A percentile compares a stretch with the other conserved stretches of the same genome.
These are phyloP conservation scores for Drosophila takahashii DNA, from an alignment of 1,140 invertebrate genomes.

Conservation along the genomic window DNA sequence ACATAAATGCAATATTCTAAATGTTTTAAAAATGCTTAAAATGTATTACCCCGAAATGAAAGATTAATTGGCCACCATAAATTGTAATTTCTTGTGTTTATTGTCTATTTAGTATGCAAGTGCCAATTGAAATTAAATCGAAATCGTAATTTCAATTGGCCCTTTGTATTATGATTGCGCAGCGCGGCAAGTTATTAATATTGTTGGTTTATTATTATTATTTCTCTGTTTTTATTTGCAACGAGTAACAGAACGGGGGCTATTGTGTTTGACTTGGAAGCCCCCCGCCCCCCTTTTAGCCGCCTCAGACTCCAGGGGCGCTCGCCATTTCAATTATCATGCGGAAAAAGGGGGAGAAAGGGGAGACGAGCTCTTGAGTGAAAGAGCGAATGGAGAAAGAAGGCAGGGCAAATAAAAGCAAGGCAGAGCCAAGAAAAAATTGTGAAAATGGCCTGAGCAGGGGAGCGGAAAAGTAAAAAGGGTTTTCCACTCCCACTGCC, in stretches of 20 bases:
- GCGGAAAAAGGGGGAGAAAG: slow-evolving; percentile 3
- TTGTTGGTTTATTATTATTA: slow-evolving; percentile 45
- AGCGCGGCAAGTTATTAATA: slow-evolving; percentile 51
- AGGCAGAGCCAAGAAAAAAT: slow-evolving; percentile 28
- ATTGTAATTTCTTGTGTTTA: neutral
- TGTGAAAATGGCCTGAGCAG: slow-evolving; percentile 40
- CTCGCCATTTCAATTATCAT: slow-evolving; percentile 72
- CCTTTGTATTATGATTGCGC: slow-evolving; percentile 37
- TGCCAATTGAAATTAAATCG: slow-evolving; percentile 25
- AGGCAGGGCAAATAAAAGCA: slow-evolving; percentile 35
- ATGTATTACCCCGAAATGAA: neutral
- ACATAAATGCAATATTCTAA: too few species aligned
- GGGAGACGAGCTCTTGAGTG: neutral
- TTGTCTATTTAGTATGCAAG: slow-evolving; percentile 8
- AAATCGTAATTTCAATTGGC: slow-evolving; percentile 27
- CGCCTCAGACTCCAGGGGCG: neutral
- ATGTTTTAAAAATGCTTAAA: too few species aligned
- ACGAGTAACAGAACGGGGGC: slow-evolving; percentile 12
- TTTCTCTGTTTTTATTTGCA: slow-evolving; percentile 11
- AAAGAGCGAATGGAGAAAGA: slow-evolving; percentile 9
- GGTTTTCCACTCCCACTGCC: slow-evolving; percentile 38
- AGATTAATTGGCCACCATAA: neutral
- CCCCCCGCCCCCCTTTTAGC: neutral
- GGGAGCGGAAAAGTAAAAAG: slow-evolving; percentile 53
- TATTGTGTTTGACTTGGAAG: slow-evolving; percentile 12